Evolutionary conservation across 2,888 invertebrate species (phyloP), one percentile per base, ranked within the genome.

Genomic region (Cryptosula pallasiana): DNA sequence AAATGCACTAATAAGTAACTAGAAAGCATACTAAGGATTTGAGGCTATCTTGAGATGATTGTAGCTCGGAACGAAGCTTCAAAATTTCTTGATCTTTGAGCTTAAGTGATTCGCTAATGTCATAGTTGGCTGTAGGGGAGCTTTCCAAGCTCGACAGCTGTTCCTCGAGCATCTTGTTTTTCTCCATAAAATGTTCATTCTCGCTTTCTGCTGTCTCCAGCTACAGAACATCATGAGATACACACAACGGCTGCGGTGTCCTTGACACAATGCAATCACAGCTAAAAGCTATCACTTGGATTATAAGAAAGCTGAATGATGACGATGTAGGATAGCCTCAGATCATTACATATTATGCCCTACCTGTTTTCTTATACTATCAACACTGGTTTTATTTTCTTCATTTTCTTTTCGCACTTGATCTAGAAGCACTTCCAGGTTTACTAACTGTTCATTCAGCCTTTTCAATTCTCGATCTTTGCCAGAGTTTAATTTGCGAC

Each of bases 21-120:
- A n/a, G 20, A 45, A 45, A 13, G 45, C 63, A 2, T 25, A 63
- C 63, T 32, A 63, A 32, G 9, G 63, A 3, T 34, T 63, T 27
- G 32, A 9, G 25, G 5, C 2, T 32, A 63, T 63, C 63, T 63
- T 27, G 25, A 32, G 27, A 27, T 27, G 63, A 20, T 27, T 63
- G 63, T 13, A 63, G 34, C 32, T 63, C 63, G 2, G 9, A 5
- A 5, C 32, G 63, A 3, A 63, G 63, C 9, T 63, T 63, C 32
- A 32, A 25, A 25, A 63, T 27, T 63, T 63, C 63, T 34, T 25
- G 20, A 9, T 63, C 63, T 63, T 63, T 63, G 9, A 63, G 13
- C n/a, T 63, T 27, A 3, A 63, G 5, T 5, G 63, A 63, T 63
- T 63, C 34, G 32, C 32, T 63, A 13, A n/a, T 63, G n/a, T 63